Evolutionary conservation across 2,888 invertebrate genomes (phyloP), one percentile per base, ranked within the genome.

Genomic region (Bembecia ichneumoniformis): DNA sequence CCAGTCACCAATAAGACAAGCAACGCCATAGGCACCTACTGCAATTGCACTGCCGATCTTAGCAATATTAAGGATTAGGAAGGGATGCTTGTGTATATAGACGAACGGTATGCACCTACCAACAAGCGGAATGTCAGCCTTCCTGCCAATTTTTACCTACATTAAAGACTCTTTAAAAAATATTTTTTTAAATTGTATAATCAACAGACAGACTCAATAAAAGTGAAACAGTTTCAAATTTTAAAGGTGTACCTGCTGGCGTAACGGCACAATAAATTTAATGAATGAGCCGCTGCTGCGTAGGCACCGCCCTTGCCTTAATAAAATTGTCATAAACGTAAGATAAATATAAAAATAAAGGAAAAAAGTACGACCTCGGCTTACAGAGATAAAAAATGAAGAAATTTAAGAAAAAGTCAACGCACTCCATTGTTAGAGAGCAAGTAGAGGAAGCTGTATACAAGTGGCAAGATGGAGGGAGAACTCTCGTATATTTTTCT

Each of bases 291-390:
- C 55, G 54, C 49, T 58, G 54, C 51, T 68, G 77, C 72, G 77
- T 77, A 75, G 74, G 76, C 73, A 62, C 60, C 66, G 66, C 64
- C 63, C 62, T 62, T 59, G 65, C 75, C 69, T 70, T 77, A 77
- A 82, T 82, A 82, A 82, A 82, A 77, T 74, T 79, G 78, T 79
- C 79, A 76, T 80, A 82, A 81, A 79, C 58, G 64, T 55, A 68
- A 70, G 66, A 76, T 71, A 77, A 75, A 76, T 68, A 65, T 65
- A 65, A 66, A 68, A 70, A 66, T 58, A 68, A 60, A 59, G 68
- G 66, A 72, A 63, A 57, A 49, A 56, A 58, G 56, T 58, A 55
- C 53, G 54, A 47, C 54, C 55, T 56, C 54, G 58, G 56, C 58
- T 58, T 60, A 58, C 53, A 60, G 11, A 58, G 61, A 60, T 61